phyloP scores from a whole-genome alignment of 2,888 invertebrate genomes.

The Eristalis pertinax region DNA sequence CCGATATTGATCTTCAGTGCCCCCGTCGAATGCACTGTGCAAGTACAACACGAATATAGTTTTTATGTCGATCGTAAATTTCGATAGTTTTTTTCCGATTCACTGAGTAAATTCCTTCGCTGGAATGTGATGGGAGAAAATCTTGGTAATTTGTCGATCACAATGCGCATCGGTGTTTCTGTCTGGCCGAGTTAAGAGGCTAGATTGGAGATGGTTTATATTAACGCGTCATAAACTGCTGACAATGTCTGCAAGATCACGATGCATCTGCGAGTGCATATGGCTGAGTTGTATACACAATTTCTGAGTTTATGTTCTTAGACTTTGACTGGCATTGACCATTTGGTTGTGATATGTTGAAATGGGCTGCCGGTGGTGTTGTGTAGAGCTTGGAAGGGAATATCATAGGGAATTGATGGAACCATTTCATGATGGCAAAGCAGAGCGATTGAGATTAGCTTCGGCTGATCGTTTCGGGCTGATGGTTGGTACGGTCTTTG shows the following conservation, averaged over 20 bases:
- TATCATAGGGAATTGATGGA: background rate
- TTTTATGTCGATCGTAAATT: conserved; percentile 23
- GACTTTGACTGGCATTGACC: too few relatives aligned
- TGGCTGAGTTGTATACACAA: too few relatives aligned
- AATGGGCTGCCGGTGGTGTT: too few relatives aligned
- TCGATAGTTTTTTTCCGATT: background rate
- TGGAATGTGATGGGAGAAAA: background rate
- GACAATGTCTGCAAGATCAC: too few relatives aligned
- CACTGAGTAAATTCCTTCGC: background rate
- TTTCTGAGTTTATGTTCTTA: too few relatives aligned
- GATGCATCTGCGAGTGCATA: too few relatives aligned
- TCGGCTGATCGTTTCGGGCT: background rate
- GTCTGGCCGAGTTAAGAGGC: background rate
- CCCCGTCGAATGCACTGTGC: conserved; percentile 32
- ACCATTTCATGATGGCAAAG: background rate
- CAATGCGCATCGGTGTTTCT: background rate
- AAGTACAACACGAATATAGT: conserved; percentile 3
- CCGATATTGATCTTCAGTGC: conserved; percentile 23
- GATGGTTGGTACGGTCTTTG: background rate
- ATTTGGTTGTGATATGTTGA: too few relatives aligned
- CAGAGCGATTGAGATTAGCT: background rate
- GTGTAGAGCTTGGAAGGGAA: background rate
- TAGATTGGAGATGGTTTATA: background rate
- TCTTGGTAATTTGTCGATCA: background rate
- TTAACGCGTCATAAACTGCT: too few relatives aligned